A percentile compares a stretch with the other conserved stretches of the same genome.
Conservation (phyloP, 1,140 invertebrate genomes). For the Penaeus vannamei region DNA sequence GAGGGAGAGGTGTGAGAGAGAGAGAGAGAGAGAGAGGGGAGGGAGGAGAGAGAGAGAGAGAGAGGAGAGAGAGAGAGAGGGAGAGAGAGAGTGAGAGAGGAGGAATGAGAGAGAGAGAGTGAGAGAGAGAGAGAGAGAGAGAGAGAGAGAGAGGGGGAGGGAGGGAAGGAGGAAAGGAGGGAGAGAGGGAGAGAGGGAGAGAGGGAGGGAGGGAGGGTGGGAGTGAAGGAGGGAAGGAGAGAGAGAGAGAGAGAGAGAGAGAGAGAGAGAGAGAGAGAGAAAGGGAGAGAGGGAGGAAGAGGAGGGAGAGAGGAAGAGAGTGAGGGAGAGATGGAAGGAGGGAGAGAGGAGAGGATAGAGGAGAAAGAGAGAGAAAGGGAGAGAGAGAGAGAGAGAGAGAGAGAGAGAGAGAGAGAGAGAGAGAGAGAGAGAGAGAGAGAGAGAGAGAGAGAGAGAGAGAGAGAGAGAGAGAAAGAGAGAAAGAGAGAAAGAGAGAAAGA, state of each 20-base stretch:
- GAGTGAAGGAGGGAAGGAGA: neutral
- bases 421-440: neutral
- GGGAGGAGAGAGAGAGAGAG: neutral
- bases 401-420: constrained; percentile 27
- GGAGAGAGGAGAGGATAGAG: neutral
- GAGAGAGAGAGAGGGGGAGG: constrained; percentile 17
- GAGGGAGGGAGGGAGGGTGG: constrained; percentile 4
- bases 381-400: neutral
- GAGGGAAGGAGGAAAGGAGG: neutral
- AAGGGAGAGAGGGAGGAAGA: neutral
- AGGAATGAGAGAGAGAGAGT: neutral
- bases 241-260: neutral
- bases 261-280: neutral
- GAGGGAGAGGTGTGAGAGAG: neutral
- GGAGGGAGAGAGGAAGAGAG: neutral
- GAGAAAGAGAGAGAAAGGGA: neutral
- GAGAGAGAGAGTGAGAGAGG: neutral
- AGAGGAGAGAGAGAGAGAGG: neutral
- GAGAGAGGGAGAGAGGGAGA: neutral
- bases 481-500: neutral
- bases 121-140: neutral
- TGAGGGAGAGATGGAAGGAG: neutral
- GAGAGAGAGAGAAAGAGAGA: neutral
- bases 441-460: constrained; percentile 9
- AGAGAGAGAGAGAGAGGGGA: constrained; percentile 14